These are phyloP conservation scores for Typhlomys cinereus DNA, from an alignment of 2,113 vertebrate genomes.

Conservation along the genomic window DNA sequence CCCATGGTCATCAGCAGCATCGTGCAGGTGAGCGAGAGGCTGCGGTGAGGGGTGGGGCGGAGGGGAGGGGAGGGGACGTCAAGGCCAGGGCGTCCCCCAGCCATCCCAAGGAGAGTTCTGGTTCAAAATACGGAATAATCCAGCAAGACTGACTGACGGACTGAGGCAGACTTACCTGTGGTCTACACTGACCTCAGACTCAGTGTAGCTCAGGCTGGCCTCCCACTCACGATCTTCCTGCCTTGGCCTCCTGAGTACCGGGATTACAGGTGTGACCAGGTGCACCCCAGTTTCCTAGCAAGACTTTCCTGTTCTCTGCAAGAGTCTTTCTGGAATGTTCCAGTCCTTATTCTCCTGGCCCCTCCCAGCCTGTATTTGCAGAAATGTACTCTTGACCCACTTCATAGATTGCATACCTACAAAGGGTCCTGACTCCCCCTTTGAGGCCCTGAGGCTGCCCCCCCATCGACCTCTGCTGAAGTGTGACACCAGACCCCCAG, in stretches of 20 bases:
- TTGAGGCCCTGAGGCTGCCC: too few species aligned
- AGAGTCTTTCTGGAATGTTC: neutral
- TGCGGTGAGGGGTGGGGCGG: neutral
- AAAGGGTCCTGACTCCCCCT: neutral
- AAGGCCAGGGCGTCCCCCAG: neutral
- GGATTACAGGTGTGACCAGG: neutral
- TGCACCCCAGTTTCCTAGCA: neutral
- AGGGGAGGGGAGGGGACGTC: neutral
- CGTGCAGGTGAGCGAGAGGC: conserved; percentile 86
- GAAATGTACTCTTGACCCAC: neutral
- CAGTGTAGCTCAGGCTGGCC: neutral
- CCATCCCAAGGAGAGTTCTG: neutral
- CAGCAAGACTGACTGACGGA: neutral
- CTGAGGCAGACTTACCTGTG: too few species aligned
- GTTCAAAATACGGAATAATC: too few species aligned
- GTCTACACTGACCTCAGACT: neutral
- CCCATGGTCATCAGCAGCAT: conserved; percentile 98
- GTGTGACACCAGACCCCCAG: too few species aligned
- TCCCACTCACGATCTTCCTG: neutral
- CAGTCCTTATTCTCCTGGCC: too few species aligned
- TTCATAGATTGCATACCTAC: neutral
- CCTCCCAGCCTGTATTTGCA: neutral
- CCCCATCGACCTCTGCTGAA: too few species aligned
- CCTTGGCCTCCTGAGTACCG: neutral
- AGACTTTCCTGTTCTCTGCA: neutral